A percentile compares a stretch with the other conserved stretches of the same genome.
phyloP scores from a whole-genome alignment of 2,797 vertebrate genomes.

The Coregonus suidteri region DNA sequence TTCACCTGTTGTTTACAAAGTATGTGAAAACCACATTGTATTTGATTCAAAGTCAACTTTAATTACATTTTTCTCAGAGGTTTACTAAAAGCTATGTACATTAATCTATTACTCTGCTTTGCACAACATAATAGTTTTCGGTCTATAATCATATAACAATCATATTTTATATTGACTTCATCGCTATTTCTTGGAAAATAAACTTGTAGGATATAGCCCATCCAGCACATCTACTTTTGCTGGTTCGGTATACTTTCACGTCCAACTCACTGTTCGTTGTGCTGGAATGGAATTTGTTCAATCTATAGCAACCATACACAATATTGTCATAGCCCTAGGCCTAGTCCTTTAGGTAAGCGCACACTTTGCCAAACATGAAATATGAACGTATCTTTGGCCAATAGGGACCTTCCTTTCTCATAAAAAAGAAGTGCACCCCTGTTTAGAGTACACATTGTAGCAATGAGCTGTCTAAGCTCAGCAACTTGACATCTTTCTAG shows the following conservation, averaged over 20 bases:
- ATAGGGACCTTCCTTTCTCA: not conserved
- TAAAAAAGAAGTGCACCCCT: constrained; percentile 9
- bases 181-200: no score
- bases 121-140: not conserved
- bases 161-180: not conserved
- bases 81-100: not conserved
- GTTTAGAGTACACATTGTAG: constrained; percentile 18
- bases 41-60: not conserved
- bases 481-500: constrained; percentile 45
- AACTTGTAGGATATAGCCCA: no score
- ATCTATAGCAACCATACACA: not conserved
- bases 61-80: not conserved
- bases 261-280: no score
- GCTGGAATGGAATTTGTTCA: no score
- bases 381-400: not conserved
- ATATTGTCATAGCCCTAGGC: not conserved
- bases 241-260: not conserved
- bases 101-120: not conserved
- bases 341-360: not conserved
- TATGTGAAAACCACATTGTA: no score
- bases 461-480: constrained; percentile 27
- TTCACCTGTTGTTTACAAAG: no score
- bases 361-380: not conserved
- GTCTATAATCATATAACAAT: not conserved
- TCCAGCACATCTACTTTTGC: not conserved